Evolutionary conservation across 2,797 vertebrate species (phyloP).

Genomic region (Ctenopoma kingsleyae): DNA sequence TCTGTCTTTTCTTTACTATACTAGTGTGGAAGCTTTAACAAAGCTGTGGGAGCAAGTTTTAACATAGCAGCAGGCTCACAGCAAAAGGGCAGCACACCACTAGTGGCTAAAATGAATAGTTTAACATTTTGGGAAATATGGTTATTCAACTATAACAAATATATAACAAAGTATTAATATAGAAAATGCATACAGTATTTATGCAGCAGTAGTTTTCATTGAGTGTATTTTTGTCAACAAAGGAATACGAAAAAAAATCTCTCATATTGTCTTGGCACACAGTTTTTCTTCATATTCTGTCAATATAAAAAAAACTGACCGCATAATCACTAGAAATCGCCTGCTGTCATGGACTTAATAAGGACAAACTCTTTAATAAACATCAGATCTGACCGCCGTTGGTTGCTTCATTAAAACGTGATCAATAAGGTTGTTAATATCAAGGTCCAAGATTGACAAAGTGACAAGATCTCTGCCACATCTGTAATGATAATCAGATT

Average conservation of each 20-base stretch:
- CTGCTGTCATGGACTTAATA: slow-evolving; percentile 16
- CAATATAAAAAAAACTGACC: not conserved
- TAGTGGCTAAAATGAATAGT: not conserved
- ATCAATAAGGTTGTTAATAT: slow-evolving; percentile 55
- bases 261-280: not conserved
- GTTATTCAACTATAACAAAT: not conserved
- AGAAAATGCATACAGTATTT: not conserved
- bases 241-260: not conserved
- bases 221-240: not conserved
- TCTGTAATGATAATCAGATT: slow-evolving; percentile 33
- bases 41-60: not conserved
- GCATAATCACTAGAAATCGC: not conserved
- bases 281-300: not conserved
- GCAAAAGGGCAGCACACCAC: too few species aligned
- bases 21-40: too few species aligned
- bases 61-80: not conserved
- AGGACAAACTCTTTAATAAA: slow-evolving; percentile 29
- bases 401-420: slow-evolving; percentile 35
- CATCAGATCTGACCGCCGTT: slow-evolving; percentile 17
- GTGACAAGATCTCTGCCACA: slow-evolving; percentile 7
- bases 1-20: too few species aligned
- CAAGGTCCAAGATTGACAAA: slow-evolving; percentile 33
- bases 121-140: not conserved
- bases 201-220: not conserved
- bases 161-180: not conserved